Base-by-base conservation (phyloP, 1,140 invertebrate genomes). In the Drosophila sturtevanti region DNA sequence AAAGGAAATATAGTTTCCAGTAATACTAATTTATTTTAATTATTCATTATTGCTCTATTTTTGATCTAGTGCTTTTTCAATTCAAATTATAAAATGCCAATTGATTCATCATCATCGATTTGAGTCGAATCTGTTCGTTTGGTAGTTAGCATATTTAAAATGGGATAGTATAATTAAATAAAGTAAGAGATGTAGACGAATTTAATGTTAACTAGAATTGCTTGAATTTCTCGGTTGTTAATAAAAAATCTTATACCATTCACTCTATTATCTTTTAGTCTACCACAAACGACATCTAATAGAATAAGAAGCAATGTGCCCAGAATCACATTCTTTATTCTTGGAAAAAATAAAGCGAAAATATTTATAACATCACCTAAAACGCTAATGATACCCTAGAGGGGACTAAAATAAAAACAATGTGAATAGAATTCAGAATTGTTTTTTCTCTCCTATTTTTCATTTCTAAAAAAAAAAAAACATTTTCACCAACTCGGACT, bases 401-500 rank as follows among this genome's bases (percentile, higher is more conserved):
- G 74, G 63, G 44, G 41, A 66, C 18, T 41, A 65, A 27, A 63
- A 38, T 11, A 37, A 60, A 60, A 37, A n/a, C 18, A 38, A 41
- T 21, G 37, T 48, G 41, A 48, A 48, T 34, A 37, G 21, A 4
- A 22, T 18, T 9, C 12, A 11, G 5, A 31, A 27, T 11, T 27
- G 5, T 34, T 56, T 35, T 56, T 21, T 51, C 10, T 56, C 14
- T 9, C 7, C 7, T 37, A 35, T 37, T 31, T 44, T 38, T 44
- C 58, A 72, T 62, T 63, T 74, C 56, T 58, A 63, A 75, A 63
- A 71, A 85, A 66, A 63, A 75, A 63, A 71, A 85, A 66, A 79
- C 72, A 89, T 64, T 89, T 89, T 82, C 78, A 72, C 64, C 56
- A 67, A 41, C 37, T 48, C 24, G 65, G 79, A 58, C 68, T 77